Base-by-base conservation (phyloP, 2,113 vertebrate genomes). In the Dolichotis patagonum region DNA sequence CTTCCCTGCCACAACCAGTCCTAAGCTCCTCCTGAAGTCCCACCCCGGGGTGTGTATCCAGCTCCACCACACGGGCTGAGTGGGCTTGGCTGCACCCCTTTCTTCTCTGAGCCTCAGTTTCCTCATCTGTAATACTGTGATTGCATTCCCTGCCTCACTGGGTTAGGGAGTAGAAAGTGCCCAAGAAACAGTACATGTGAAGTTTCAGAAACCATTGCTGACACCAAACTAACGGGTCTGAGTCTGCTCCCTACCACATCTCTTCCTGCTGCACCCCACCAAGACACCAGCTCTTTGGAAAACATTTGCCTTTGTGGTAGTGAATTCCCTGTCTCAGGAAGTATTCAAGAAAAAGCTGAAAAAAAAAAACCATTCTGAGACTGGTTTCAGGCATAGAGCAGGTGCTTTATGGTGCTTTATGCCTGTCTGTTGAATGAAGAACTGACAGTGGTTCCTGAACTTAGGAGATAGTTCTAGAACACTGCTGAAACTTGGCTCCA, bases 11-110 rank as follows among this genome's bases (percentile, higher is more conserved):
- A 19, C 60, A 4, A 0, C 49, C 49, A 20, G 46, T 20, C 32
- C 46, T 1, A 22, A 0, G 6, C 7, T 17, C 28, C 56, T n/a
- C 30, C 3, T 0, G 1, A 91, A 65, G 32, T 0, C 16, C 43
- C 14, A 20, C 65, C 38, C 65, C 7, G 41, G 28, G n/a, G 3
- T 28, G 9, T 32, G n/a, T 26, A 24, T 30, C 52, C 14, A 52
- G 60, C 85, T 69, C 69, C 38, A 12, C 62, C 10, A 2, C n/a
- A 32, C 7, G 24, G 35, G 80, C 69, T 20, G 24, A 60, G 43
- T 12, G 38, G 17, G 19, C 32, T 75, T 4, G 41, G 3, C 0
- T 22, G 43, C 28, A 38, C 14, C 35, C 43, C 13, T 52, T 12
- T 3, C 12, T 49, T 78, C 75, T 49, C 43, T 17, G 75, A 78